phyloP scores from a whole-genome alignment of 2,113 vertebrate species.

The Gopherus flavomarginatus region DNA sequence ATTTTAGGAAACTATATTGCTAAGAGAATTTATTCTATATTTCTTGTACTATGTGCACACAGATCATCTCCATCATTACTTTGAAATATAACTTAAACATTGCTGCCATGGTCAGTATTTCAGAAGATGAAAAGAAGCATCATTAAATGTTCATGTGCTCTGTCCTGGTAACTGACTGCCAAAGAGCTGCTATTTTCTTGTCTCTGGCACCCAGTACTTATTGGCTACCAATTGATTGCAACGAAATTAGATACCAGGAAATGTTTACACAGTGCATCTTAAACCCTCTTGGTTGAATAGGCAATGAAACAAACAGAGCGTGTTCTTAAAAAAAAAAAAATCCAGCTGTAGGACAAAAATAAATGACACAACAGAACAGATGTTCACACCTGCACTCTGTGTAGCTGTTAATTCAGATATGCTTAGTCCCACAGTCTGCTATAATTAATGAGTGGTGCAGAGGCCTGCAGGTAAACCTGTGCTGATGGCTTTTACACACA shows the following conservation, averaged over 20 bases:
- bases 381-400: rapidly evolving
- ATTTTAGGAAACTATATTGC: rapidly evolving
- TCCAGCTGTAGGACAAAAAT: background rate
- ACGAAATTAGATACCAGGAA: background rate
- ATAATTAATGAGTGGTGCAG: background rate
- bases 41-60: rapidly evolving
- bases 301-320: background rate
- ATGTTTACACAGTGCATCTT: background rate
- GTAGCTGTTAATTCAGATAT: background rate
- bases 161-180: background rate
- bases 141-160: conserved; percentile 14
- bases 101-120: rapidly evolving
- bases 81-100: rapidly evolving
- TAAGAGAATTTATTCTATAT: rapidly evolving
- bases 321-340: background rate
- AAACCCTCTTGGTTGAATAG: background rate
- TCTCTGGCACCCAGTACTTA: background rate
- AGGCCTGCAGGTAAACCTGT: background rate
- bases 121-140: background rate
- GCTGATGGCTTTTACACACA: rapidly evolving
- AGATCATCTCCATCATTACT: rapidly evolving
- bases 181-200: background rate
- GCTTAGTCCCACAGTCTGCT: background rate
- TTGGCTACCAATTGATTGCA: background rate
- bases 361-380: background rate